These are phyloP conservation scores for Thalassophryne amazonica DNA, from an alignment of 2,797 vertebrate genomes.

Conservation along the genomic window DNA sequence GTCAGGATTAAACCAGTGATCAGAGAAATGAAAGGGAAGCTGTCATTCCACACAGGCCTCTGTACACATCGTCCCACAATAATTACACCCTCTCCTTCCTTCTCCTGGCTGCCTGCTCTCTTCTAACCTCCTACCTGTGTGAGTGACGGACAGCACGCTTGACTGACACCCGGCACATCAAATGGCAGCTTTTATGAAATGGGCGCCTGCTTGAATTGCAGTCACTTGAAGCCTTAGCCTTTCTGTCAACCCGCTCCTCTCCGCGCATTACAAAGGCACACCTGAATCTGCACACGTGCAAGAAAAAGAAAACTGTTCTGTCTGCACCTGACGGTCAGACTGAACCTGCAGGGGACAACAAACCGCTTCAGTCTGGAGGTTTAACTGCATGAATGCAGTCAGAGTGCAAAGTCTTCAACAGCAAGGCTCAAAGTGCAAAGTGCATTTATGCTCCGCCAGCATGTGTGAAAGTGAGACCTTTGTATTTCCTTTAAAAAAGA, in stretches of 20 bases:
- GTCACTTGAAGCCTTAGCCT: constrained; percentile 33
- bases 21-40: constrained; percentile 77
- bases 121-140: constrained; percentile 42
- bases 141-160: constrained; percentile 33
- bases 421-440: constrained; percentile 55
- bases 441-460: constrained; percentile 52
- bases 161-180: constrained; percentile 65
- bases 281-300: constrained; percentile 31
- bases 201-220: constrained; percentile 62
- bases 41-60: constrained; percentile 68
- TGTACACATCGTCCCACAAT: constrained; percentile 72
- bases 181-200: constrained; percentile 64
- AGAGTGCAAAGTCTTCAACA: constrained; percentile 52
- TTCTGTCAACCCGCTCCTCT: constrained; percentile 9
- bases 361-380: constrained; percentile 58
- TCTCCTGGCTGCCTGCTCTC: constrained; percentile 49
- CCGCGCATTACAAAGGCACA: constrained; percentile 35
- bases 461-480: constrained; percentile 59
- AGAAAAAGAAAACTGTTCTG: no score
- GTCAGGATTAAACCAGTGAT: constrained; percentile 77
- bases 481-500: no score
- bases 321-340: constrained; percentile 51
- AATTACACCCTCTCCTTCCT: constrained; percentile 71
- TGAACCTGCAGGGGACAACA: constrained; percentile 53
- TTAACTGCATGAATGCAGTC: constrained; percentile 54